Conservation (phyloP, 2,113 vertebrate species). For the Eublepharis macularius region DNA sequence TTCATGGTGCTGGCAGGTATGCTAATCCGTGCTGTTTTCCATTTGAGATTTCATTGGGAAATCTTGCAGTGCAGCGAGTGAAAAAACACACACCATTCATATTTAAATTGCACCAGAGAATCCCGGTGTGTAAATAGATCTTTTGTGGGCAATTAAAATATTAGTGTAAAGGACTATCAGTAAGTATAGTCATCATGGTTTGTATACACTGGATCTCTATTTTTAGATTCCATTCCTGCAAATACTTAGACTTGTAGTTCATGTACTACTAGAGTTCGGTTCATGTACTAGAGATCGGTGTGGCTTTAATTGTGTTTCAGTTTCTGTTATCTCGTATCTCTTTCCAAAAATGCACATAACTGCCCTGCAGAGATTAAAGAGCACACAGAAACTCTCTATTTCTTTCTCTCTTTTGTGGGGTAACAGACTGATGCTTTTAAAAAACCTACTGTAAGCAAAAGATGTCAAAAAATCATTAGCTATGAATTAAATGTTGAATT, state of each 20-base stretch:
- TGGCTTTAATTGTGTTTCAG: background rate
- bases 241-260: background rate
- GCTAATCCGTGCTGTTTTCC: background rate
- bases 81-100: background rate
- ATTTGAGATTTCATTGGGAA: background rate
- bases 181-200: background rate
- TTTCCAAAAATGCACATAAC: background rate
- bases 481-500: constrained; percentile 50
- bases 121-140: background rate
- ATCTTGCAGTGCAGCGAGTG: background rate
- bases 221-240: background rate
- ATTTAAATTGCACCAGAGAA: background rate
- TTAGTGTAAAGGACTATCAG: background rate
- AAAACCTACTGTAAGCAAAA: constrained; percentile 48
- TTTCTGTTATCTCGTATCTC: background rate
- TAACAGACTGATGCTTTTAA: constrained; percentile 27
- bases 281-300: fast-evolving
- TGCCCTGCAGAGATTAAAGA: constrained; percentile 4
- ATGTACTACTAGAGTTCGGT: fast-evolving
- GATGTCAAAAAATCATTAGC: constrained; percentile 62
- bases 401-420: too few relatives aligned
- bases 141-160: background rate
- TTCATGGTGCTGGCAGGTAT: background rate
- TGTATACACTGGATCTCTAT: background rate
- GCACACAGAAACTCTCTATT: constrained; percentile 17